Evolutionary conservation across 1,140 invertebrate genomes (phyloP).

Genomic region (Trialeurodes vaporariorum): DNA sequence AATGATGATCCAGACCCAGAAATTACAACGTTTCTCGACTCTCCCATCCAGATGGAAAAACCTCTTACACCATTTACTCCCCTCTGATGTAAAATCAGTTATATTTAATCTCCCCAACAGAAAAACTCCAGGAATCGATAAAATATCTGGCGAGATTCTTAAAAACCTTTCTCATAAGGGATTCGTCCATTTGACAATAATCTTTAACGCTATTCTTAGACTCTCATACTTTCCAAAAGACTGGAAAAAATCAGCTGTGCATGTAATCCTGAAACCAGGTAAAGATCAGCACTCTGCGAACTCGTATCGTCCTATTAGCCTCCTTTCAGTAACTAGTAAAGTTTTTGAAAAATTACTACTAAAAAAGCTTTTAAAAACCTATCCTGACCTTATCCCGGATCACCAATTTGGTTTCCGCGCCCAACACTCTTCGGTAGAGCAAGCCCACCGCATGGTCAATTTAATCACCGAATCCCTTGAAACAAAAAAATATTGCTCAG

Average conservation of each 20-base stretch:
- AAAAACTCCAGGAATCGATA: constrained; percentile 30
- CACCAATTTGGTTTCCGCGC: constrained; percentile 8
- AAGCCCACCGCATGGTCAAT: constrained; percentile 10
- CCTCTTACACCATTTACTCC: constrained; percentile 17
- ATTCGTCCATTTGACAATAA: not conserved
- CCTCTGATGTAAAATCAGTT: constrained; percentile 36
- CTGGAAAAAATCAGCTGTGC: too few relatives aligned
- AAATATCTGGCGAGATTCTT: constrained; percentile 26
- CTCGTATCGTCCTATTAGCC: constrained; percentile 27
- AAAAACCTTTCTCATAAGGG: constrained; percentile 16
- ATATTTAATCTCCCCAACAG: constrained; percentile 26
- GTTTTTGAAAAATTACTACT: constrained; percentile 22
- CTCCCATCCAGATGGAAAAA: constrained; percentile 19
- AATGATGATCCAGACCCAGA: too few relatives aligned
- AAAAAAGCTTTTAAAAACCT: constrained; percentile 14
- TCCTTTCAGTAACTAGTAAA: constrained; percentile 25
- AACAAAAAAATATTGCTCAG: constrained; percentile 22
- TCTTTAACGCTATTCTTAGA: constrained; percentile 12
- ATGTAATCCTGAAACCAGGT: too few relatives aligned
- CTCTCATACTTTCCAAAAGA: constrained; percentile 26
- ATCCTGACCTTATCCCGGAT: constrained; percentile 13
- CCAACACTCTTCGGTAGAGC: constrained; percentile 5
- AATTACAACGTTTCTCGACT: too few relatives aligned
- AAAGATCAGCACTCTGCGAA: constrained; percentile 16
- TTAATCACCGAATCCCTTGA: constrained; percentile 1